Base-by-base conservation (phyloP, 2,888 invertebrate species). In the Hypolimnas misippus region DNA sequence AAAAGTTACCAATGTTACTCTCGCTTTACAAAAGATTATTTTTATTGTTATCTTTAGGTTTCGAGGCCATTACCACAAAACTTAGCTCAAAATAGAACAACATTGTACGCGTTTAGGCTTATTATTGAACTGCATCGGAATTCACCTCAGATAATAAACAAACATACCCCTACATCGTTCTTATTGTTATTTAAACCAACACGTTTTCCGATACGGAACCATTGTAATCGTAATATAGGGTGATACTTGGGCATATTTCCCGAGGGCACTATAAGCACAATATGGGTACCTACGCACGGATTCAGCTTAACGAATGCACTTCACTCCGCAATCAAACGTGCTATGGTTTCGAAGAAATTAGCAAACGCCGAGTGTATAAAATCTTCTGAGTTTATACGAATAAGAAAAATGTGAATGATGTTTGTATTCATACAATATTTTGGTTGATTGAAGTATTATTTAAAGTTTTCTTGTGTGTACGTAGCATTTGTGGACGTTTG, bases 201-300 rank as follows among this genome's bases (percentile, higher is more conserved):
- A 53, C 25, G 29, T 49, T 60, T 54, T 35, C 40, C 59, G 58
- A 59, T 59, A 51, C 53, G 57, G 52, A 63, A 57, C 58, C 58
- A 58, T 25, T 25, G 25, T 25, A 25, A 5, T 51, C 14, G 62
- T 62, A 60, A 57, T 59, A 56, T 60, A 57, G 66, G 66, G 66
- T 57, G 63, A 55, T 66, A 64, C 68, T 66, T 66, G 67, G 57
- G 60, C 53, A 70, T 81, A 85, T 84, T 85, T 85, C 84, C 84
- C 84, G 70, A 66, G 78, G 80, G 84, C 60, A 54, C 74, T 55
- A 77, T 85, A 80, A 77, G 42, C 54, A 81, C 73, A 77, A 77
- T 59, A 72, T 74, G 73, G 70, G 70, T 51, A 59, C 44, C 70
- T 50, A 59, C 44, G 57, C 44, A 46, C 56, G 62, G 52, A 38